Evolutionary conservation across 2,113 vertebrate genomes (phyloP).

Genomic region (Chlorodrepanis virens): DNA sequence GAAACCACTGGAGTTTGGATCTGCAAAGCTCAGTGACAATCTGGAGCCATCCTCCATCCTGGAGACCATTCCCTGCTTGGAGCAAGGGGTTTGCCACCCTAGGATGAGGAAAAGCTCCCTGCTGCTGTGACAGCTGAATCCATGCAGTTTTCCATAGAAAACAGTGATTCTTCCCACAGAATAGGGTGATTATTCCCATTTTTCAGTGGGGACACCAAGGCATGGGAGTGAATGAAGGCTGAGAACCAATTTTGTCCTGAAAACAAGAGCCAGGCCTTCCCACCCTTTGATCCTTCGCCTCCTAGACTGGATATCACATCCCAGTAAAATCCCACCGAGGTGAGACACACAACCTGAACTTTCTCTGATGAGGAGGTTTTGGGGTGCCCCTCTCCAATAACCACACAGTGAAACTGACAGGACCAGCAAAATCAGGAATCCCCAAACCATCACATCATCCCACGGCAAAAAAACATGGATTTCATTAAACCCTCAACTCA

Average conservation of each 20-base stretch:
- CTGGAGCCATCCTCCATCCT: neutral
- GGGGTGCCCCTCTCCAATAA: neutral
- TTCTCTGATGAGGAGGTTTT: neutral
- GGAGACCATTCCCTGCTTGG: neutral
- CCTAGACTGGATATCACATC: accelerated
- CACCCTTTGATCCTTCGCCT: neutral
- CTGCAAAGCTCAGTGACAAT: neutral
- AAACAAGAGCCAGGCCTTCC: neutral
- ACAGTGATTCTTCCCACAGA: accelerated
- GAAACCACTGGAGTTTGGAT: neutral
- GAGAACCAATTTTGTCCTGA: neutral
- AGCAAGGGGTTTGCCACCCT: neutral
- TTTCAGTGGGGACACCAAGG: neutral
- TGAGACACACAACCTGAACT: neutral
- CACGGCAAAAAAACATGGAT: neutral
- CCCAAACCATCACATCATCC: neutral
- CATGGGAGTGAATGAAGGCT: accelerated
- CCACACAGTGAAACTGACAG: neutral
- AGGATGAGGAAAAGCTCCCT: neutral
- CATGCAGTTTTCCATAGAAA: neutral
- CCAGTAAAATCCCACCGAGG: accelerated
- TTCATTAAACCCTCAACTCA: neutral
- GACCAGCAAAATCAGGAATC: neutral
- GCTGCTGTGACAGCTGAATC: neutral
- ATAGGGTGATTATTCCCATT: neutral